Base-by-base conservation (phyloP, 2,797 vertebrate genomes). In the Galago senegalensis region DNA sequence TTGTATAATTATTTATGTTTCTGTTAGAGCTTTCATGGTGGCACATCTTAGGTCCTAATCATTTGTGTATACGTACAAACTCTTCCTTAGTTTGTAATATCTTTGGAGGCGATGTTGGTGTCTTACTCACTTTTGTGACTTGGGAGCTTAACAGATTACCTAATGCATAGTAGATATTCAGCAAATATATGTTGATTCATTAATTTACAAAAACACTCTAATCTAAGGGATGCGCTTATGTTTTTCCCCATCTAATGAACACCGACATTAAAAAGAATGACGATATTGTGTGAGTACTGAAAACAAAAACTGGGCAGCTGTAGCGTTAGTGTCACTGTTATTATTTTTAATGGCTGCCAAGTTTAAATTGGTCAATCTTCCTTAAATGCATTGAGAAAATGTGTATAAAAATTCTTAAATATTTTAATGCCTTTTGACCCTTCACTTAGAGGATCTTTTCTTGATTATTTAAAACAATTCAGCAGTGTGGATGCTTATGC, bases 311-410 rank as follows among this genome's bases (percentile, higher is more conserved):
- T 91, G 18, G 10, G 21, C 73, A 6, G 20, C 23, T 88, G 0
- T 82, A 67, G 25, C 53, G 40, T 75, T 70, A 85, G 40, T 86
- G 11, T 94, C 34, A 58, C 5, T 77, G 23, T 43, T 70, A 79
- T 88, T 93, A 49, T 67, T 96, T 94, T 85, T 81, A 95, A 69
- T 82, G 63, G 43, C 16, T 77, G 18, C 25, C 91, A 37, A 87
- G 10, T 89, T 12, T 76, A 80, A 80, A 87, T 61, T 40, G 37
- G 23, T 40, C 12, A 79, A 5, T 91, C 8, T 93, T 90, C 29
- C 43, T 80, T 9, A 4, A 87, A 67, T 92, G 23, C 13, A 61
- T 94, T 90, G 80, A n/a, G 27, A 70, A 43, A 95, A 69, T 25
- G 43, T 67, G 20, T 86, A 70, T 76, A 43, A 84, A 87, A 95